A percentile compares a stretch with the other conserved stretches of the same genome.
These are phyloP conservation scores for Psittacula derbiana DNA, from an alignment of 2,797 vertebrate genomes.

Conservation along the genomic window DNA sequence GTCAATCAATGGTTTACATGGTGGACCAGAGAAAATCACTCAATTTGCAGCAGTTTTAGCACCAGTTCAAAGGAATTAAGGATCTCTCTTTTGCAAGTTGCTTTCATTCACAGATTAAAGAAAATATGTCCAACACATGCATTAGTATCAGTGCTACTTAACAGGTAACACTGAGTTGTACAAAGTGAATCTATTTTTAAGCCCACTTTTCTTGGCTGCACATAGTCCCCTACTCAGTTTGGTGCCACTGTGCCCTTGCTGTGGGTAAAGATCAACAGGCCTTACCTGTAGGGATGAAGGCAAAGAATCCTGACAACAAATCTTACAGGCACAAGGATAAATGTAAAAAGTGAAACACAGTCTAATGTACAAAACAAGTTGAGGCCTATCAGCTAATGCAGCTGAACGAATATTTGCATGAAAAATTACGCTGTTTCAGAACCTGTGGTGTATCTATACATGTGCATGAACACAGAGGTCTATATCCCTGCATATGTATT, in stretches of 20 bases:
- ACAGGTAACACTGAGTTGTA: background rate
- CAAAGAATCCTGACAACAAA: background rate
- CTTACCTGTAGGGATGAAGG: background rate
- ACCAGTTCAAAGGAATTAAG: background rate
- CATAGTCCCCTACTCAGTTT: background rate
- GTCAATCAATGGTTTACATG: background rate
- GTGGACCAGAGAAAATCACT: background rate
- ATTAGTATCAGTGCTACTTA: background rate
- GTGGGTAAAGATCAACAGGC: background rate
- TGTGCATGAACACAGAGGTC: background rate
- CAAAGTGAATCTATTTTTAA: background rate
- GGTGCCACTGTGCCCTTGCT: background rate
- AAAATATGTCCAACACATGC: background rate
- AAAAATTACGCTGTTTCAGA: background rate
- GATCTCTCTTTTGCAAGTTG: background rate
- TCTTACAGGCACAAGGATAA: background rate
- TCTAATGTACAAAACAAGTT: background rate
- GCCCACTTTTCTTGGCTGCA: background rate
- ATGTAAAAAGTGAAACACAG: background rate
- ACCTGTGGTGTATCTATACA: background rate
- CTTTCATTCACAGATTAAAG: conserved; percentile 17
- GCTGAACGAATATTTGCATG: background rate
- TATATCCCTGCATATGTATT: accelerated
- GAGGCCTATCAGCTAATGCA: background rate
- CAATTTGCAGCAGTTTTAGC: background rate